Evolutionary conservation across 2,113 vertebrate species (phyloP), one percentile per base, ranked within the genome.

Genomic region (Dendropsophus ebraccatus): DNA sequence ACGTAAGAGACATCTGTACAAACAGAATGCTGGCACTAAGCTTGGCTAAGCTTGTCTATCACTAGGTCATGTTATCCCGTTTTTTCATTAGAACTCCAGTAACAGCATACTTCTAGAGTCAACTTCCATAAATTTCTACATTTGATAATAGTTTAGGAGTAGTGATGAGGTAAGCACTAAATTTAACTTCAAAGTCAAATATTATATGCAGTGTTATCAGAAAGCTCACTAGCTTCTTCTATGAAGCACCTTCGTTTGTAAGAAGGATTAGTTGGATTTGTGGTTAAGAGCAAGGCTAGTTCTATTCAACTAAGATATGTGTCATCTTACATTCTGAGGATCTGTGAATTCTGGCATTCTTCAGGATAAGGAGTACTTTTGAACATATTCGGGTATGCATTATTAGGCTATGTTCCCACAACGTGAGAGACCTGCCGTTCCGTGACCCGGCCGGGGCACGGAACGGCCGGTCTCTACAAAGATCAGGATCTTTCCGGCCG

Each of bases 11-110:
- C 30, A 65, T 65, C 60, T 65, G 60, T 65, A 65, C 60, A 65
- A 30, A 65, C 62, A 67, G 62, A 67, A 67, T 67, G 62, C 62
- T 67, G 30, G 30, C 62, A 67, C 62, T 67, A 67, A 67, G 62
- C 62, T 67, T 67, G 62, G 28, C 62, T 32, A 67, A 67, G 28
- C 62, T 30, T 67, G 62, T 67, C 60, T 65, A 30, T 65, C 62
- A 67, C 28, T 67, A 32, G 62, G 62, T 67, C 62, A 67, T 67
- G 13, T 25, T 65, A 65, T 65, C n/a, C 60, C 13, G 60, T 12
- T 67, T 67, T 67, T 67, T 32, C 30, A 32, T 67, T 67, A 32
- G 2, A 67, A 67, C 60, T 30, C 60, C 60, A 30, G 60, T 56
- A 56, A 56, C 54, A 4, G 19, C 54, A 56, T 23, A 23, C 2